A percentile compares a stretch with the other conserved stretches of the same genome.
Evolutionary conservation across 2,888 invertebrate species (phyloP).

Genomic region (Ichneumon xanthorius): DNA sequence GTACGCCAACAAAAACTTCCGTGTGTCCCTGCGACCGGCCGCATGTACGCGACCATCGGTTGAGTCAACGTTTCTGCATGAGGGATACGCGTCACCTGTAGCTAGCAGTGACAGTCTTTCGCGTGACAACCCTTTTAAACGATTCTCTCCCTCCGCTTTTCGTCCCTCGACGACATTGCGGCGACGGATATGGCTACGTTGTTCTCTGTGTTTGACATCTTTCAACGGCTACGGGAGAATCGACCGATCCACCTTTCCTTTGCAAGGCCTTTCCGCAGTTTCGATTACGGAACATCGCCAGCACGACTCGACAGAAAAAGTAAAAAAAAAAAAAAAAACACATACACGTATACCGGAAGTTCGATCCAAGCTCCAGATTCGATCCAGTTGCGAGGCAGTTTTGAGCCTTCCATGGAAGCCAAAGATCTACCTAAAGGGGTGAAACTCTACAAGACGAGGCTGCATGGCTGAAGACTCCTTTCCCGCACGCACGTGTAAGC

Average conservation of each 20-base stretch:
- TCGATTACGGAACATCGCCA: background rate
- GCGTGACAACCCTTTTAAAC: constrained; percentile 69
- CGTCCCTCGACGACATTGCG: constrained; percentile 42
- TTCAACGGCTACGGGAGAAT: constrained; percentile 60
- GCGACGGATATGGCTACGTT: constrained; percentile 54
- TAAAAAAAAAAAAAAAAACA: background rate
- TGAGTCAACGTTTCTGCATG: constrained; percentile 50
- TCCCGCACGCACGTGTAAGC: constrained; percentile 68
- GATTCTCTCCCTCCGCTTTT: constrained; percentile 60
- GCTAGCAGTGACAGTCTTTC: constrained; percentile 63
- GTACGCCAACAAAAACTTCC: constrained; percentile 45
- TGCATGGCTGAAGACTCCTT: background rate
- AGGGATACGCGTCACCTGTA: constrained; percentile 62
- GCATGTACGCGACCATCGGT: constrained; percentile 20
- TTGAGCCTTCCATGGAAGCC: background rate
- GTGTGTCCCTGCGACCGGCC: constrained; percentile 50
- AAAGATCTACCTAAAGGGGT: background rate
- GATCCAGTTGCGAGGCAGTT: background rate
- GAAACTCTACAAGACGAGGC: background rate
- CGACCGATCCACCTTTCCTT: constrained; percentile 38
- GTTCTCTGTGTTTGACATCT: constrained; percentile 68
- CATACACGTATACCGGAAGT: constrained; percentile 7
- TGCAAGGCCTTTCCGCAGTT: constrained; percentile 30
- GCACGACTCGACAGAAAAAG: background rate
- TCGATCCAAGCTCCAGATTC: background rate